Evolutionary conservation across 2,113 vertebrate genomes (phyloP), one percentile per base, ranked within the genome.

Genomic region (Lophura nycthemera): DNA sequence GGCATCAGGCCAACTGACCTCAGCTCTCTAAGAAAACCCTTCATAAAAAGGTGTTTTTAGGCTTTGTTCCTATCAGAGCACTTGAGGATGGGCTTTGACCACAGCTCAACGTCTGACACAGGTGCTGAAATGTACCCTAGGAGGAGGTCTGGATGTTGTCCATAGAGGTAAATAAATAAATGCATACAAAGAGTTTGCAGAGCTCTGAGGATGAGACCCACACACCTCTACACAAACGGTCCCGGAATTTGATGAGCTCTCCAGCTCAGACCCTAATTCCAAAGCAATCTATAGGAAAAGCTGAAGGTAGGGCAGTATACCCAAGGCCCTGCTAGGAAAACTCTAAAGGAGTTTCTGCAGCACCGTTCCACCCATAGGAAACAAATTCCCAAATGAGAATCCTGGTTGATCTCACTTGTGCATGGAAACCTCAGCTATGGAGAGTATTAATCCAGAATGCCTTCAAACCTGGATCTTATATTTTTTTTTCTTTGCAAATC

Each of bases 381-480:
- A 32, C 29, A 2, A 54, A n/a, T n/a, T 6, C 13, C n/a, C 29
- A 8, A 14, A 54, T 19, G 0, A 3, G 47, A 61, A 15, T 3
- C 42, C 59, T 66, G 21, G 3, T 10, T 14, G 12, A 8, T 50
- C 59, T 52, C 25, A 1, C 17, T n/a, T 2, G 14, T 5, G 10
- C 52, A 17, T 17, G 52, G 52, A 54, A 54, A 30, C 52, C 27
- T 54, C 52, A 54, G 52, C 52, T 54, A 30, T 5, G 48, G 48
- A 50, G 24, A 13, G 25, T 12, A 25, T 50, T 25, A 25, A 50
- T 25, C 24, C 24, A 50, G 48, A 50, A 50, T 50, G 24, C 48
- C 48, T 25, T 50, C 24, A 50, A 50, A 50, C 48, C 48, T 13
- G 48, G 48, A 25, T 50, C 48, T 50, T 50, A 25, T 50, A 50